Evolutionary conservation across 2,888 invertebrate species (phyloP).

Genomic region (Drosophila heteroneura): DNA sequence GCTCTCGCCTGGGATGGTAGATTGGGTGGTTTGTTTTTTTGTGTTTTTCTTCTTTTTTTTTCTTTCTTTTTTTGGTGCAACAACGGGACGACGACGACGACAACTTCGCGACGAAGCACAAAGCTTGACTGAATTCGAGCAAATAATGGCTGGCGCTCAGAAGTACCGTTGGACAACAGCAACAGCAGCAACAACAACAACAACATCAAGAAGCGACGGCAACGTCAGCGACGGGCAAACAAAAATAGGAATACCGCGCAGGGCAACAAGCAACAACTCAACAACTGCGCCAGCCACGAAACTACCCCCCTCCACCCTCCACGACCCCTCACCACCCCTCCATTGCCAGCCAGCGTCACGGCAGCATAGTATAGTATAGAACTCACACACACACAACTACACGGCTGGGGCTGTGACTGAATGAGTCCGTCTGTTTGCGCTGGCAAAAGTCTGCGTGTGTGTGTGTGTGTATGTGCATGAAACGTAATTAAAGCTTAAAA

Average conservation of each 20-base stretch:
- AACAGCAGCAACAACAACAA: slow-evolving; percentile 40
- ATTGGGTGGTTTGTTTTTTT: slow-evolving; percentile 15
- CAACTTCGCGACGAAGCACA: slow-evolving; percentile 81
- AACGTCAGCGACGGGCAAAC: slow-evolving; percentile 60
- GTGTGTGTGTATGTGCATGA: slow-evolving; percentile 44
- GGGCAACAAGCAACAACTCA: slow-evolving; percentile 50
- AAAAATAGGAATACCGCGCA: slow-evolving; percentile 78
- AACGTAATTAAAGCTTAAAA: slow-evolving; percentile 79
- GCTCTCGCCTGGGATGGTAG: slow-evolving; percentile 14
- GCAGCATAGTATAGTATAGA: slow-evolving; percentile 31
- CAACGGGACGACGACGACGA: slow-evolving; percentile 48
- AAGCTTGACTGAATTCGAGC: slow-evolving; percentile 80
- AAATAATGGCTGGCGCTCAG: slow-evolving; percentile 73
- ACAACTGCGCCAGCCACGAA: slow-evolving; percentile 49
- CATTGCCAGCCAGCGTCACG: slow-evolving; percentile 32
- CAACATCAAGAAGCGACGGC: slow-evolving; percentile 24
- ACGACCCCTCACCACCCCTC: slow-evolving; percentile 43
- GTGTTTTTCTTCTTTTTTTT: not conserved
- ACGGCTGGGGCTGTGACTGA: slow-evolving; percentile 57
- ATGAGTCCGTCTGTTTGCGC: slow-evolving; percentile 65
- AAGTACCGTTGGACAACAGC: slow-evolving; percentile 77
- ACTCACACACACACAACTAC: slow-evolving; percentile 28
- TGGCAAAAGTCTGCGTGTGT: slow-evolving; percentile 24
- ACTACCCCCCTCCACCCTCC: slow-evolving; percentile 52
- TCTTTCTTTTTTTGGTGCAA: slow-evolving; percentile 47